Conservation (phyloP, 2,888 invertebrate species). For the Tenthredo notha region DNA sequence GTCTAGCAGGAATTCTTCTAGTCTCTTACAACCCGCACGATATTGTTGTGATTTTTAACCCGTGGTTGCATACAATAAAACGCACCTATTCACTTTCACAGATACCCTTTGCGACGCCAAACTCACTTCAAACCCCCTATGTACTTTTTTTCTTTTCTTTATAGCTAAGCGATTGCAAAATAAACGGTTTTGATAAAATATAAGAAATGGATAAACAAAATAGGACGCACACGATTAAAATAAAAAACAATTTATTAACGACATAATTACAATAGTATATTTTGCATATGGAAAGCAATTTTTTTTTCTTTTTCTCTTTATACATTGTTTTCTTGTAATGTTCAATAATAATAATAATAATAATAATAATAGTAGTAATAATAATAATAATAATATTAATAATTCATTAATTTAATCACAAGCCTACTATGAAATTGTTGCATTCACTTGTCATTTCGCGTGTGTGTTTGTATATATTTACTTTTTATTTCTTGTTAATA, state of each 20-base stretch:
- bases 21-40: too few species aligned
- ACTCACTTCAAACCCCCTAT: too few species aligned
- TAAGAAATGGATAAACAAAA: background rate
- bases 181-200: background rate
- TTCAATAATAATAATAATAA: conserved; percentile 55
- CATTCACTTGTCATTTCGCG: conserved; percentile 65
- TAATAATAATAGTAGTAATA: conserved; percentile 27
- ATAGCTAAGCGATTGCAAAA: background rate
- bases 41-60: too few species aligned
- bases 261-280: conserved; percentile 75
- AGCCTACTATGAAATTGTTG: conserved; percentile 72
- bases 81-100: too few species aligned
- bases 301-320: conserved; percentile 64
- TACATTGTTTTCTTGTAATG: conserved; percentile 68
- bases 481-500: conserved; percentile 55
- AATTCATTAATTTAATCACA: conserved; percentile 70
- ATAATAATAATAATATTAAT: conserved; percentile 59
- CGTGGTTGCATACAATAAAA: too few species aligned
- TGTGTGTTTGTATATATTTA: conserved; percentile 59
- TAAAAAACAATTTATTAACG: conserved; percentile 77
- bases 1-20: too few species aligned
- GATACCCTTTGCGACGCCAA: too few species aligned
- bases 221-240: conserved; percentile 63
- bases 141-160: background rate
- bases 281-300: conserved; percentile 73